Conservation (phyloP, 2,797 vertebrate species). For the Scyliorhinus canicula region DNA sequence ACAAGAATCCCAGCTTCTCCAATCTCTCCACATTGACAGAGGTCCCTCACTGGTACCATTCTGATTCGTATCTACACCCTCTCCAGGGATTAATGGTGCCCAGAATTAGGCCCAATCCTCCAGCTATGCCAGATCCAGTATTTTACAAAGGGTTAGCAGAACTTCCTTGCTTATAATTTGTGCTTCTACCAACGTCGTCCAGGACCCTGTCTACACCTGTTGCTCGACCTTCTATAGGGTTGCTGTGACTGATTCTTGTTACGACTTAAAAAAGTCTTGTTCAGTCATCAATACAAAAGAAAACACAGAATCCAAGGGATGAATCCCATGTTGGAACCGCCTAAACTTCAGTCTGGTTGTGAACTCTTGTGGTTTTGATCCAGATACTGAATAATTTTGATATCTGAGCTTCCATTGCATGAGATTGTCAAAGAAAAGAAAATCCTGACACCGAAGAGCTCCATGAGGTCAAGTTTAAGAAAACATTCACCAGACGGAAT, state of each 20-base stretch:
- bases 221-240: too few relatives aligned
- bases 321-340: neutral
- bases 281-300: neutral
- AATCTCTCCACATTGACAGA: neutral
- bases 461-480: constrained; percentile 21
- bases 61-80: neutral
- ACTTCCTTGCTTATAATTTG: neutral
- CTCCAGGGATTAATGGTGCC: neutral
- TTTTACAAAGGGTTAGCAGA: neutral
- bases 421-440: constrained; percentile 15
- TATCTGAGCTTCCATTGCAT: neutral
- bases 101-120: neutral
- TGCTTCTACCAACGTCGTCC: neutral
- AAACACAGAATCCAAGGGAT: neutral
- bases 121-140: neutral
- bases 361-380: neutral
- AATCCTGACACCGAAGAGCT: constrained; percentile 5
- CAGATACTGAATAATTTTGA: neutral
- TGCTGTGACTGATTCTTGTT: neutral
- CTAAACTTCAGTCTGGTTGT: neutral
- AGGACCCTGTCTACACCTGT: neutral
- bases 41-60: neutral
- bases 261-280: neutral
- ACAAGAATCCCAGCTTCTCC: neutral
- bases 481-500: constrained; percentile 35